These are phyloP conservation scores for Darevskia nairensis DNA, from an alignment of 2,797 vertebrate genomes.

Conservation along the genomic window DNA sequence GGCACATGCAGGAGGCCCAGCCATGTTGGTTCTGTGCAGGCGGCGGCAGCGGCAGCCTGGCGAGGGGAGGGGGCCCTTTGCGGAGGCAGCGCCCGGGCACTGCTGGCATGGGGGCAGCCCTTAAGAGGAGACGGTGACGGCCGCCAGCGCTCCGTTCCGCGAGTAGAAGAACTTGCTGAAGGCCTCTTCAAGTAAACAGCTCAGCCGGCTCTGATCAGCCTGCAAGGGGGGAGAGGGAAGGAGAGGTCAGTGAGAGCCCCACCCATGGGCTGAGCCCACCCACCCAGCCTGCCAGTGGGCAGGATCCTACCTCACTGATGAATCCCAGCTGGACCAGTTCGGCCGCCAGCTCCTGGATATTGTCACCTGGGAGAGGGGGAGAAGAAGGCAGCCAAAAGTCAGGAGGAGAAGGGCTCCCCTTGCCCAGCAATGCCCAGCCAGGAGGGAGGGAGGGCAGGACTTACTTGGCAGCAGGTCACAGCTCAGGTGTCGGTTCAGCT, in stretches of 20 bases:
- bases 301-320: slow-evolving; percentile 90
- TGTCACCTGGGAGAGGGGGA: slow-evolving; percentile 86
- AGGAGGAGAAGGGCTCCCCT: neutral
- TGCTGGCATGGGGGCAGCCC: slow-evolving; percentile 51
- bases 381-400: neutral
- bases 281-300: neutral
- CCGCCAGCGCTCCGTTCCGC: slow-evolving; percentile 91
- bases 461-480: slow-evolving; percentile 95
- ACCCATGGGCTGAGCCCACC: neutral
- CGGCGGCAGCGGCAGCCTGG: slow-evolving; percentile 8
- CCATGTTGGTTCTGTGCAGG: slow-evolving; percentile 59
- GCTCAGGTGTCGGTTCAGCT: slow-evolving; percentile 96
- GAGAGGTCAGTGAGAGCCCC: neutral
- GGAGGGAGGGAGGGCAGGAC: slow-evolving; percentile 41
- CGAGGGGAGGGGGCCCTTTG: slow-evolving; percentile 30
- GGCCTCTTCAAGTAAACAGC: slow-evolving; percentile 96
- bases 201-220: slow-evolving; percentile 93
- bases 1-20: slow-evolving; percentile 67
- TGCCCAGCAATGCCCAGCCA: neutral
- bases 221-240: slow-evolving; percentile 55
- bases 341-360: slow-evolving; percentile 93
- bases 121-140: slow-evolving; percentile 96
- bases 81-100: slow-evolving; percentile 35
- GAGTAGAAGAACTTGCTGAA: slow-evolving; percentile 94
- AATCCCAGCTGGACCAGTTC: slow-evolving; percentile 98